Conservation (phyloP, 2,888 invertebrate species). For the Polyploca ridens region DNA sequence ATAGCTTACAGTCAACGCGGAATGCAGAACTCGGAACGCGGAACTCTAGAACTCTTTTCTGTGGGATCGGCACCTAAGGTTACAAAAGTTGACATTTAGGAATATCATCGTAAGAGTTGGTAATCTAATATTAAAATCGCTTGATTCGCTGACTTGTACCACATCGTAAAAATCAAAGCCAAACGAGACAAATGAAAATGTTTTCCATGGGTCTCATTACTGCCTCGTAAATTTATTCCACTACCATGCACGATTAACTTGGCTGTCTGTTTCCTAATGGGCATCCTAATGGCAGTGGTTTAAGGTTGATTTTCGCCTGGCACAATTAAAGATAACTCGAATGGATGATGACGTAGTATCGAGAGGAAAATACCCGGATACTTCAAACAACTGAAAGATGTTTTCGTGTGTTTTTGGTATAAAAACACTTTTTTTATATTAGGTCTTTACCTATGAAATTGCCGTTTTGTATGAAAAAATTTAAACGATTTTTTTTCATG, state of each 20-base stretch:
- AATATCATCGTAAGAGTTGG: too few species aligned
- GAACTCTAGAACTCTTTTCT: too few species aligned
- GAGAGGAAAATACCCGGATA: not conserved
- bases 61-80: too few species aligned
- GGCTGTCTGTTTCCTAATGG: not conserved
- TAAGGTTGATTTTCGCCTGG: not conserved
- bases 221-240: constrained; percentile 27
- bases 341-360: not conserved
- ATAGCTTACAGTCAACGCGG: too few species aligned
- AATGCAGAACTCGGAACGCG: too few species aligned
- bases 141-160: not conserved
- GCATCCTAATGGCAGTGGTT: not conserved
- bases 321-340: not conserved
- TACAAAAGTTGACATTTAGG: too few species aligned
- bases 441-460: too few species aligned
- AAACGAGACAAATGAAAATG: constrained; percentile 22
- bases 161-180: constrained; percentile 11
- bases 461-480: too few species aligned
- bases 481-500: too few species aligned
- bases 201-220: constrained; percentile 29
- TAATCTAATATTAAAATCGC: not conserved
- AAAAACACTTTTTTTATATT: too few species aligned
- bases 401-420: not conserved
- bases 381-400: not conserved
- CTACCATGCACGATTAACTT: constrained; percentile 8